Base-by-base conservation (phyloP, 2,888 invertebrate genomes). In the Elegia similella region DNA sequence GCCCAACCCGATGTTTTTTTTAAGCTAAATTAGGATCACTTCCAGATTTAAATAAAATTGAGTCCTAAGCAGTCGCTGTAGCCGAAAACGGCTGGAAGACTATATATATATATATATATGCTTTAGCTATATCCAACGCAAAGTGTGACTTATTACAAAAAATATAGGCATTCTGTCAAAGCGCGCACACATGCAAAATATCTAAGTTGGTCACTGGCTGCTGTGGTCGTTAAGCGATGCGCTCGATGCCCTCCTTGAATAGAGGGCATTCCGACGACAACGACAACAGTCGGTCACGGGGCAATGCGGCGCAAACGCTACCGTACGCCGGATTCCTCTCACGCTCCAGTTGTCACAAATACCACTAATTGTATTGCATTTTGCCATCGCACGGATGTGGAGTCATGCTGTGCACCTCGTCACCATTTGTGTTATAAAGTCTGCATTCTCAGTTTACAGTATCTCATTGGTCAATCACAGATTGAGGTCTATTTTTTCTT, bases 321-420 rank as follows among this genome's bases (percentile, higher is more conserved):
- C 86, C 72, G 83, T 77, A 75, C 78, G 67, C 80, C 76, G 81
- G 82, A 88, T 86, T 84, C 88, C 82, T 89, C 89, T 87, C 89
- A 90, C 89, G 90, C 89, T 88, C 90, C 83, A 89, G 80, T 90
- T 90, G 82, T 76, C 79, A 75, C 82, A 80, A 87, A 89, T 81
- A 83, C 78, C 82, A 82, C 80, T 84, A 84, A 88, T 88, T 87
- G 81, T 88, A 72, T 82, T 86, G 79, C 82, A 79, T 84, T 84
- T 83, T 82, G 71, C 72, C 71, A 73, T 69, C 72, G 75, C 73
- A 67, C 76, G 76, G 76, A 79, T 82, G 77, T 78, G 63, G 69
- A 70, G 62, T 70, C 63, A 65, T 74, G 66, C 63, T 69, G 57
- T 65, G 58, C 64, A 54, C 55, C 59, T 64, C 59, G 61, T 55